phyloP scores from a whole-genome alignment of 2,888 invertebrate genomes.

The Nasonovia ribisnigri region DNA sequence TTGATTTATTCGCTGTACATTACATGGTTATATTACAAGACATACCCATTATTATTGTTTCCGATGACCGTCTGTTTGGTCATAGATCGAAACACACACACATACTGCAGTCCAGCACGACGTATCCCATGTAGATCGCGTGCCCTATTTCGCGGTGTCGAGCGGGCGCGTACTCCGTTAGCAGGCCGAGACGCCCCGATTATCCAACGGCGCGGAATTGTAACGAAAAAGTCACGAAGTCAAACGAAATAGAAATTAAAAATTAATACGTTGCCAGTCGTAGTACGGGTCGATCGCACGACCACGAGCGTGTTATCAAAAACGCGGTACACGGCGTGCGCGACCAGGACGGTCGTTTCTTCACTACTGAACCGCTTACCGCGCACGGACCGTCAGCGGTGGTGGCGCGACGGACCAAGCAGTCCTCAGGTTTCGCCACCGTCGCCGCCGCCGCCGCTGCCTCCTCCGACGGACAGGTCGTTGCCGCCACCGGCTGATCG shows the following conservation, averaged over 20 bases:
- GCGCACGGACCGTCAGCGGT: conserved; percentile 7
- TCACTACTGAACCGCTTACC: conserved; percentile 48
- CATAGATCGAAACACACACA: not conserved
- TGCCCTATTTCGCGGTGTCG: not conserved
- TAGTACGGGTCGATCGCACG: not conserved
- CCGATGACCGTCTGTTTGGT: not conserved
- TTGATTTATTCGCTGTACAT: not conserved
- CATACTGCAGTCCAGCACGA: not conserved
- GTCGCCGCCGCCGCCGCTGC: not conserved
- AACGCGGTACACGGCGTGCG: not conserved
- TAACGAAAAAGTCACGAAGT: not conserved
- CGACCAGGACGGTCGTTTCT: conserved; percentile 26
- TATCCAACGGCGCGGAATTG: not conserved
- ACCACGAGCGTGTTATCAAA: not conserved
- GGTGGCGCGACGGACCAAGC: conserved; percentile 27
- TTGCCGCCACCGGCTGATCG: conserved; percentile 39
- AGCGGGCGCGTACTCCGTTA: not conserved
- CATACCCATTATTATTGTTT: conserved; percentile 6
- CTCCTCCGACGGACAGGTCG: conserved; percentile 55
- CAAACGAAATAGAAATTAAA: not conserved
- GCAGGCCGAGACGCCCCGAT: not conserved
- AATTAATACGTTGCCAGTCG: not conserved
- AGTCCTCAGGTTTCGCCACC: conserved; percentile 57
- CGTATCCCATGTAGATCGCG: not conserved
- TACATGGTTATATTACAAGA: not conserved